Evolutionary conservation across 2,797 vertebrate genomes (phyloP).

Genomic region (Tapirus indicus): DNA sequence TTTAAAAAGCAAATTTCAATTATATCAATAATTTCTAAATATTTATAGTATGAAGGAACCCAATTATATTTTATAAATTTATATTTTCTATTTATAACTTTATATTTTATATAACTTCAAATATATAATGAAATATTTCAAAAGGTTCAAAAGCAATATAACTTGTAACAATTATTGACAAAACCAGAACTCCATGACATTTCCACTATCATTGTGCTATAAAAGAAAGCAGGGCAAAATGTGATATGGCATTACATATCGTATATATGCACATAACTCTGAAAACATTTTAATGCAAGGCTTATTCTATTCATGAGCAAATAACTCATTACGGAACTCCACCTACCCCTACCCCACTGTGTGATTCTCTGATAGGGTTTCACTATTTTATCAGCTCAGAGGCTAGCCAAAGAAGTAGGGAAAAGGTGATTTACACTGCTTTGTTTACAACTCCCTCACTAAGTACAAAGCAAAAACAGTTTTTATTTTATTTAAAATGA

Average conservation of each 20-base stretch:
- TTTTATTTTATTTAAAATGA: constrained; percentile 27
- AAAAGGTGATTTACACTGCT: not conserved
- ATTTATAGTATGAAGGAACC: not conserved
- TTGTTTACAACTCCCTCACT: not conserved
- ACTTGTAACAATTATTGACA: not conserved
- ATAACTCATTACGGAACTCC: not conserved
- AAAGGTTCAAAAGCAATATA: not conserved
- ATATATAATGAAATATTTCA: constrained; percentile 31
- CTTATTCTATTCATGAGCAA: constrained; percentile 30
- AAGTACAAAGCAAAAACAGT: not conserved
- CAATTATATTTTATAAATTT: not conserved
- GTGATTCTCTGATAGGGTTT: not conserved
- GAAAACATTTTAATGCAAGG: not conserved
- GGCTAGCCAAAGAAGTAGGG: not conserved
- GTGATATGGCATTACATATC: not conserved
- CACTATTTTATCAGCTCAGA: not conserved
- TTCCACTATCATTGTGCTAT: not conserved
- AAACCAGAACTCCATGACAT: not conserved
- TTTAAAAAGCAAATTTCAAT: not conserved
- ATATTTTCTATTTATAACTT: constrained; percentile 51
- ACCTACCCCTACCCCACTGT: not conserved
- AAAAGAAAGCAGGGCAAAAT: not conserved
- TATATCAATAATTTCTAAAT: not conserved
- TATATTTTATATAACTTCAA: constrained; percentile 28
- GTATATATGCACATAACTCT: not conserved